These are phyloP conservation scores for Sebastes steindachneri DNA, from an alignment of 2,797 vertebrate genomes.

Conservation along the genomic window DNA sequence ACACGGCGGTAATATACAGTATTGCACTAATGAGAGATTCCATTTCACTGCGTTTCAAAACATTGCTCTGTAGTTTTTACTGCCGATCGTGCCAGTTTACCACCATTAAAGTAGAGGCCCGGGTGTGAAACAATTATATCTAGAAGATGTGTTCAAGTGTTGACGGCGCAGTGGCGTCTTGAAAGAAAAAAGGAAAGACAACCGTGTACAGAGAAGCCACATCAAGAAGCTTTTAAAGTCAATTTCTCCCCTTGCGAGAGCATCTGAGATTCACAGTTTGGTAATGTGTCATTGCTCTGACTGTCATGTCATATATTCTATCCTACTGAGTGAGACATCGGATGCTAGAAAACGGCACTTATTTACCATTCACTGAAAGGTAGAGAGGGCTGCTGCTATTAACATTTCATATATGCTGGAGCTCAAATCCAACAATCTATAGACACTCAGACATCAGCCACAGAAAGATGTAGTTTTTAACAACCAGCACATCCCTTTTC, in stretches of 20 bases:
- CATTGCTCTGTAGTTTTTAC: neutral
- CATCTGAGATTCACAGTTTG: neutral
- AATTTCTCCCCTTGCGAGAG: neutral
- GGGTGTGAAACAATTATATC: neutral
- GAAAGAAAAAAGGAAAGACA: neutral
- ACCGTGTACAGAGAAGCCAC: neutral
- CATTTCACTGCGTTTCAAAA: neutral
- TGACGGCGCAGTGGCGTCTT: neutral
- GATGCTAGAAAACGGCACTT: neutral
- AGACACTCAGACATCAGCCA: conserved; percentile 10
- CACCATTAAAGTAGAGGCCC: neutral
- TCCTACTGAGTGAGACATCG: neutral
- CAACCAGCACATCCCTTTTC: neutral
- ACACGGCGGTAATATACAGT: neutral
- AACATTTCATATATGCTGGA: neutral
- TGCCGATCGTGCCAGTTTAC: neutral
- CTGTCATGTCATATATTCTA: neutral
- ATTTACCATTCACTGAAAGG: neutral
- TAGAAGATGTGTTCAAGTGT: neutral
- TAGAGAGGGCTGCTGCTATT: neutral
- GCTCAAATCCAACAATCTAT: neutral
- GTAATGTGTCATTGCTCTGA: neutral
- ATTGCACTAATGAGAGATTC: neutral
- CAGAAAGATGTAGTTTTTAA: conserved; percentile 14
- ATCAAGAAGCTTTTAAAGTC: neutral